Evolutionary conservation across 2,888 invertebrate species (phyloP), one percentile per base, ranked within the genome.

Genomic region (Phyto melanocephala): DNA sequence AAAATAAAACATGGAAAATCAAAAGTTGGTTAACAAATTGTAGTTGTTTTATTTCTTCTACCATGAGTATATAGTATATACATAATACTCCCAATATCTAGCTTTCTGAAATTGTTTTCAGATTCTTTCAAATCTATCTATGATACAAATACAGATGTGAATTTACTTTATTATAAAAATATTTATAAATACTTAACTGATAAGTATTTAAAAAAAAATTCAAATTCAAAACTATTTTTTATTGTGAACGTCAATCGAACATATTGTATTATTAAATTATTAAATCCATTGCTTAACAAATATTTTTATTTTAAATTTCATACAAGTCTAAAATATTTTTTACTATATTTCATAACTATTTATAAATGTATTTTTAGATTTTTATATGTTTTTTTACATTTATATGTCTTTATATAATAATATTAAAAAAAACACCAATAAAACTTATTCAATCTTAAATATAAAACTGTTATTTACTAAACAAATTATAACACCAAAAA

Each of bases 1-100:
- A 47, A 52, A 77, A 42, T 52, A 24, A 54, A 68, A 67, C 40
- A 45, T 54, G 65, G 47, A 71, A 71, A 82, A 82, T 82, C 60
- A 75, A 75, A 82, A 82, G 22, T 52, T 65, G 45, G 15, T 70
- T 74, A 76, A 45, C 60, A 58, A 70, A 65, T 54, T 37, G 11
- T 47, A 33, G 22, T 40, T 45, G n/a, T 24, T 42, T 60, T 52
- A 40, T 37, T 8, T 15, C 13, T 22, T 33, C 35, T 15, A 35
- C 28, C 6, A 28, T 28, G 3, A 5, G 28, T 28, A n/a, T n/a
- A 33, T 33, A 33, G 33, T 33, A 33, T 6, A 33, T 6, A n/a
- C 3, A n/a, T 15, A 13, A n/a, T 28, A 28, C 28, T 15, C 15
- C 15, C 3, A 58, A 35, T 13, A 37, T 24, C 60, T 40, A 20